Evolutionary conservation across 2,797 vertebrate genomes (phyloP), one percentile per base, ranked within the genome.

Genomic region (Lagocephalus sceleratus): DNA sequence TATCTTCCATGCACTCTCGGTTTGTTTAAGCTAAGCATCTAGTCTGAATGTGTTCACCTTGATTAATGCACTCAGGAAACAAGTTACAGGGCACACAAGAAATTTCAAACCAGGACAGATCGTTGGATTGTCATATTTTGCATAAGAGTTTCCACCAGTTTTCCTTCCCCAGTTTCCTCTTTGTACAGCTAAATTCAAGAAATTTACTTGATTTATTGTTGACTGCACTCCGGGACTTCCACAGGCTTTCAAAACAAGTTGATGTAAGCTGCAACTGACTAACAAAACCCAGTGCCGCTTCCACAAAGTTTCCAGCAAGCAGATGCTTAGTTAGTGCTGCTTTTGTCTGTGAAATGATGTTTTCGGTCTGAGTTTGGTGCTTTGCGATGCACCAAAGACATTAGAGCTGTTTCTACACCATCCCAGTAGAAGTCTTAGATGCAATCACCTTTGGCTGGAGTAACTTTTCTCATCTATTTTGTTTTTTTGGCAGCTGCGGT

Each of bases 191-290:
- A 19, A 38, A 54, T 58, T 19, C 23, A 35, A 16, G 54, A 63
- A 59, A 67, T 38, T 47, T 48, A n/a, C 41, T 43, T 67, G 59
- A 79, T 58, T 73, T 73, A 68, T 52, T 61, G 41, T 35, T 35
- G 12, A 35, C 68, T 57, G 63, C 63, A 42, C 22, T 25, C 41
- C 47, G 48, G 41, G 57, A 69, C 56, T 51, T 20, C 12, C 19
- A 20, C 6, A 8, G 49, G 20, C 15, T 49, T 70, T 14, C 14
- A 39, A 38, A 41, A 45, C 68, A 70, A 54, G 67, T 51, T 57
- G 39, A 52, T 51, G 67, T 65, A 83, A 74, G 76, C 69, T 70
- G 51, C 39, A 35, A 38, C 57, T 69, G 70, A 66, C 53, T 69
- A 35, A 52, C 14, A 47, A 41, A 57, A 59, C 58, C 64, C 54